These are phyloP conservation scores for Pyrocephalus nanus DNA, from an alignment of 2,797 vertebrate genomes.

Conservation along the genomic window DNA sequence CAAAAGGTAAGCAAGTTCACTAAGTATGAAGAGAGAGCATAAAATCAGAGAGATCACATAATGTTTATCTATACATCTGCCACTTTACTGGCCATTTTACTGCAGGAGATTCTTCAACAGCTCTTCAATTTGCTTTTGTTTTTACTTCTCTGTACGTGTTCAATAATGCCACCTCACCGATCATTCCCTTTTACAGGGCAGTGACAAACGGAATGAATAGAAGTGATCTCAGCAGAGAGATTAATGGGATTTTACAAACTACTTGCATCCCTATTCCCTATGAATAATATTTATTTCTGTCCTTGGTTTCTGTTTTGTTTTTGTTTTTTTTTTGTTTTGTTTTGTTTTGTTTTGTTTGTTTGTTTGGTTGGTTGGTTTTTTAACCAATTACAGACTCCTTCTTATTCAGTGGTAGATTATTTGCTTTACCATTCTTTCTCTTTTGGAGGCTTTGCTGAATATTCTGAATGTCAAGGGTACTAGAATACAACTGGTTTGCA, in stretches of 20 bases:
- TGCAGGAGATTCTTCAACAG: background rate
- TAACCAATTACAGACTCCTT: background rate
- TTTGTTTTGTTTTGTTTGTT: too few relatives aligned
- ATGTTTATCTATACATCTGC: background rate
- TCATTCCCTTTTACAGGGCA: background rate
- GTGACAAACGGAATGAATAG: background rate
- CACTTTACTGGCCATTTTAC: background rate
- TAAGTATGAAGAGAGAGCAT: background rate
- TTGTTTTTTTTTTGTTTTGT: too few relatives aligned
- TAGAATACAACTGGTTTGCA: background rate
- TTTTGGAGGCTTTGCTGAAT: background rate
- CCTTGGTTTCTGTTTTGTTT: background rate
- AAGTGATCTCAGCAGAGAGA: background rate
- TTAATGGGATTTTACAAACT: background rate
- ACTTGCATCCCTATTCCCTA: background rate
- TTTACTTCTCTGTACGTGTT: background rate
- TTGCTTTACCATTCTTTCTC: background rate
- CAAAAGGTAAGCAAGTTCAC: background rate
- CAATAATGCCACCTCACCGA: background rate
- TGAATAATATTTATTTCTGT: background rate
- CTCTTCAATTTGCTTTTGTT: background rate
- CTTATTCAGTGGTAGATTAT: background rate
- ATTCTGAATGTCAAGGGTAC: background rate
- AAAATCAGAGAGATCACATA: background rate
- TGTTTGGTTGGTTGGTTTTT: background rate